These are phyloP conservation scores for Ceyx margarethae DNA, from an alignment of 2,113 vertebrate species.

Conservation along the genomic window DNA sequence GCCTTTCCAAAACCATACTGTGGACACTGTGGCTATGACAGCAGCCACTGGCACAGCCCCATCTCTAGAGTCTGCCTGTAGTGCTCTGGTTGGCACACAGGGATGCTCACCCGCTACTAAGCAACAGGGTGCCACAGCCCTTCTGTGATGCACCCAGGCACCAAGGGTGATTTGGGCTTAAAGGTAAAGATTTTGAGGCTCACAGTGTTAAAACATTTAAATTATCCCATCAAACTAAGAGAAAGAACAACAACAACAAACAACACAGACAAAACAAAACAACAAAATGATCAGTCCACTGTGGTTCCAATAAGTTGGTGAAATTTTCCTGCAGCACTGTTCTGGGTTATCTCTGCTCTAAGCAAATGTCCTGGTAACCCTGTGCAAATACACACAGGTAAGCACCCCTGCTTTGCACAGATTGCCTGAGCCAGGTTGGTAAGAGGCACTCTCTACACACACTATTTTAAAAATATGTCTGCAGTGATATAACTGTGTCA, in stretches of 20 bases:
- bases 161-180: not conserved
- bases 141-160: not conserved
- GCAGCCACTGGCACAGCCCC: not conserved
- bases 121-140: not conserved
- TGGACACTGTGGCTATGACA: fast-evolving
- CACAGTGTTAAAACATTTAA: not conserved
- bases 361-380: not conserved
- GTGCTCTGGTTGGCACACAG: fast-evolving
- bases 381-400: not conserved
- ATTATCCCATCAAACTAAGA: not conserved
- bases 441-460: not conserved
- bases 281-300: not conserved
- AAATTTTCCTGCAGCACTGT: not conserved
- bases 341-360: not conserved
- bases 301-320: not conserved
- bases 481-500: not conserved
- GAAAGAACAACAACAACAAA: not conserved
- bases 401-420: not conserved
- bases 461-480: not conserved
- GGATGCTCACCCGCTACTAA: not conserved
- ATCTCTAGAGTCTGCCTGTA: fast-evolving
- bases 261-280: not conserved
- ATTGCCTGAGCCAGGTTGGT: not conserved
- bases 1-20: not conserved
- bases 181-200: not conserved